These are phyloP conservation scores for Catonia carolina DNA, from an alignment of 2,888 invertebrate species.

Conservation along the genomic window DNA sequence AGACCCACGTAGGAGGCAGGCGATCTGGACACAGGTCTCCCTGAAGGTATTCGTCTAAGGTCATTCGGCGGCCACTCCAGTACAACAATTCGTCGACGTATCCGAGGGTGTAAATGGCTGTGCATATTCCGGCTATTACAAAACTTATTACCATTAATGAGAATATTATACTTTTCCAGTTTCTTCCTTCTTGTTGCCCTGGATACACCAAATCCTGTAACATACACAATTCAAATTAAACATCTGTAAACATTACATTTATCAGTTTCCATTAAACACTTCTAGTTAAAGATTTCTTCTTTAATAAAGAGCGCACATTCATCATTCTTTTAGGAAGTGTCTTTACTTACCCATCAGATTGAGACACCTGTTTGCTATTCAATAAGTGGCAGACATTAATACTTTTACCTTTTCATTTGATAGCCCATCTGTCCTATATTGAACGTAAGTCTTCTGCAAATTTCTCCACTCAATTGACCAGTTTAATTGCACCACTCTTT, in stretches of 20 bases:
- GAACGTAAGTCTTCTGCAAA: no score
- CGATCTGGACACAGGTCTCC: conserved; percentile 65
- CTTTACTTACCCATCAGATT: no score
- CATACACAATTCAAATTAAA: conserved; percentile 14
- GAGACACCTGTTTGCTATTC: no score
- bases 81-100: conserved; percentile 85
- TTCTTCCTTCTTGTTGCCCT: conserved; percentile 67
- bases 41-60: conserved; percentile 73
- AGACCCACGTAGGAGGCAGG: conserved; percentile 75
- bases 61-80: conserved; percentile 82
- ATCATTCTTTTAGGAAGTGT: conserved; percentile 7
- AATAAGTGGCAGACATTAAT: no score
- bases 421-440: no score
- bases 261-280: no score
- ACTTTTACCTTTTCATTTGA: no score
- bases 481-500: no score
- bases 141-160: conserved; percentile 79
- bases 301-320: conserved; percentile 11
- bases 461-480: no score
- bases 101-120: conserved; percentile 81
- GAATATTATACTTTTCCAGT: conserved; percentile 83
- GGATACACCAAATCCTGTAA: conserved; percentile 68
- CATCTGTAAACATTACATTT: no score
- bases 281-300: no score
- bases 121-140: conserved; percentile 81